Evolutionary conservation across 2,113 vertebrate genomes (phyloP), one percentile per base, ranked within the genome.

Genomic region (Apaloderma vittatum): DNA sequence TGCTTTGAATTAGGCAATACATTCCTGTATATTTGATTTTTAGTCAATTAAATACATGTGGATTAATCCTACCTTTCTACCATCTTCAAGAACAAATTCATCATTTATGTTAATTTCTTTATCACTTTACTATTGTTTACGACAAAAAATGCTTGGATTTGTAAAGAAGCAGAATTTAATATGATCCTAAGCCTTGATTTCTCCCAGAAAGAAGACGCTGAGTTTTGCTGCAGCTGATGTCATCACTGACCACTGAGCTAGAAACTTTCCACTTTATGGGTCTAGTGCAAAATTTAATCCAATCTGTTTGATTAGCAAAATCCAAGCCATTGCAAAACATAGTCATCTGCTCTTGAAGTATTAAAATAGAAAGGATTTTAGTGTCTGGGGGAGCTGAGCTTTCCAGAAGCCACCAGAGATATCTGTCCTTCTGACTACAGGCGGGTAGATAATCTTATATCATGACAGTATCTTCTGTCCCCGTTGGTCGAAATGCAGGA

Each of bases 251-350:
- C 92, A 84, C 6, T 57, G 52, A 92, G 30, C 26, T 74, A 86
- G 32, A 93, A 96, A 78, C 43, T 40, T 95, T 43, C 34, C 66
- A 18, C 34, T 86, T 81, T 63, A 63, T 84, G 52, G 36, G 21
- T 72, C 43, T 85, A 68, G 24, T 26, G 22, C 8, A 84, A 84
- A 89, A 91, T 15, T 67, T 54, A 73, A 89, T 75, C 70, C 65
- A 71, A 54, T 84, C 92, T 94, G 86, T 81, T 75, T 58, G 61
- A 65, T 78, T 85, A 92, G 16, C 24, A 93, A 89, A 94, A 75
- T n/a, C 12, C 58, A 86, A 84, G 46, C n/a, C 78, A 18, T 13
- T 91, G n/a, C 79, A 84, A 63, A 88, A 2, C 52, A 40, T 24
- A 68, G 8, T 93, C 73, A 63, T 91, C 86, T 93, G 40, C 45